Percentiles rank a stretch among this genome's conserved stretches.
These are phyloP conservation scores for Melanchra persicariae DNA, from an alignment of 2,888 invertebrate species.

Conservation along the genomic window DNA sequence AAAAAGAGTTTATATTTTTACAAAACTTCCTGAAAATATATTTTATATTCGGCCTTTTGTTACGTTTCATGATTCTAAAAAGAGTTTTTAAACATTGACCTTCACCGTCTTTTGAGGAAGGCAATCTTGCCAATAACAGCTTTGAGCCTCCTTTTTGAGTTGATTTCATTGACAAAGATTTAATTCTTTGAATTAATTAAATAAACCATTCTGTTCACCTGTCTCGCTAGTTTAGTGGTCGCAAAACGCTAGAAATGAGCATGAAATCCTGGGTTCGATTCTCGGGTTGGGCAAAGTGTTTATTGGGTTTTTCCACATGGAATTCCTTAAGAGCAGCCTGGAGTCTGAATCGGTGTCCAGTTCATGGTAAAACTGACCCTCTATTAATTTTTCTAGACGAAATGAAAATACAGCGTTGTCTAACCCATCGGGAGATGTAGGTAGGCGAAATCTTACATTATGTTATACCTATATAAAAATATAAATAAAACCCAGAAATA, in stretches of 20 bases:
- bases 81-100: conserved; percentile 18
- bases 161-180: conserved; percentile 33
- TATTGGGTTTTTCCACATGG: background rate
- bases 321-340: background rate
- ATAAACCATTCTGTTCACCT: background rate
- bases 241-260: background rate
- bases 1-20: conserved; percentile 12
- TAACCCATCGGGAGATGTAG: no score
- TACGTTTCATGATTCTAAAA: conserved; percentile 52
- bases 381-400: no score
- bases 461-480: no score
- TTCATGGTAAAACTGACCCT: no score
- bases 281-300: background rate
- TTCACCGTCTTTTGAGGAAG: conserved; percentile 30
- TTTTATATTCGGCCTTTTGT: conserved; percentile 30
- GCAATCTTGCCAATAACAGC: conserved; percentile 40
- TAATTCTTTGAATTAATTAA: conserved; percentile 8
- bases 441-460: no score
- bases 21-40: conserved; percentile 22
- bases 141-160: conserved; percentile 34
- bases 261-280: background rate
- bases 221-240: background rate
- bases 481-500: background rate
- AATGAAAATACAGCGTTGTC: no score
- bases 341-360: background rate